phyloP scores from a whole-genome alignment of 2,797 vertebrate species.

The Periophthalmus magnuspinnatus region DNA sequence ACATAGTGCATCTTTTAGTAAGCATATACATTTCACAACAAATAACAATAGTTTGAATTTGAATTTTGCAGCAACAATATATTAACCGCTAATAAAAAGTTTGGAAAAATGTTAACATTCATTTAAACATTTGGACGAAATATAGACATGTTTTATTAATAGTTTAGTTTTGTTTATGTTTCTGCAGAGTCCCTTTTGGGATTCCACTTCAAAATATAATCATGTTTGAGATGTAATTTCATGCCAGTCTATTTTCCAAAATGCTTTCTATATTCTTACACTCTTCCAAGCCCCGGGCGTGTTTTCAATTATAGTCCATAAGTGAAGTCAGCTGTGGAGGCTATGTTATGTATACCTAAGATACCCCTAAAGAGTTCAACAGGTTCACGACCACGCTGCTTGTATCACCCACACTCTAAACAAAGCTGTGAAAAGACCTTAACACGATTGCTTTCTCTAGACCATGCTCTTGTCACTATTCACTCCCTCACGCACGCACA shows the following conservation, averaged over 20 bases:
- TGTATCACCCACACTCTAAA: conserved; percentile 55
- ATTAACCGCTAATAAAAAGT: no score
- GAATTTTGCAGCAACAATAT: background rate
- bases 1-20: background rate
- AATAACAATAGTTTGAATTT: background rate
- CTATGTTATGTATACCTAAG: conserved; percentile 36
- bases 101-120: background rate
- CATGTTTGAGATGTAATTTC: conserved; percentile 41
- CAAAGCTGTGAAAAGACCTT: conserved; percentile 67
- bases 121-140: background rate
- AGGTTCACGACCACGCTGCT: conserved; percentile 60
- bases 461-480: conserved; percentile 50
- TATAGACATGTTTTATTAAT: background rate
- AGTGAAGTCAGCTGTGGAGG: conserved; percentile 61
- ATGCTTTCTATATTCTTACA: conserved; percentile 32
- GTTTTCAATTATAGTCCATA: conserved; percentile 61
- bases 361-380: conserved; percentile 63
- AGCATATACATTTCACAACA: background rate
- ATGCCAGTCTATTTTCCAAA: conserved; percentile 36
- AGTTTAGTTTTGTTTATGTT: background rate
- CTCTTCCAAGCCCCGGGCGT: conserved; percentile 33
- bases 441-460: conserved; percentile 59
- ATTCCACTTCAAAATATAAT: conserved; percentile 18
- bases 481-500: conserved; percentile 9
- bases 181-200: background rate